Conservation (phyloP, 2,888 invertebrate genomes). For the Cecidostiba fungosa region DNA sequence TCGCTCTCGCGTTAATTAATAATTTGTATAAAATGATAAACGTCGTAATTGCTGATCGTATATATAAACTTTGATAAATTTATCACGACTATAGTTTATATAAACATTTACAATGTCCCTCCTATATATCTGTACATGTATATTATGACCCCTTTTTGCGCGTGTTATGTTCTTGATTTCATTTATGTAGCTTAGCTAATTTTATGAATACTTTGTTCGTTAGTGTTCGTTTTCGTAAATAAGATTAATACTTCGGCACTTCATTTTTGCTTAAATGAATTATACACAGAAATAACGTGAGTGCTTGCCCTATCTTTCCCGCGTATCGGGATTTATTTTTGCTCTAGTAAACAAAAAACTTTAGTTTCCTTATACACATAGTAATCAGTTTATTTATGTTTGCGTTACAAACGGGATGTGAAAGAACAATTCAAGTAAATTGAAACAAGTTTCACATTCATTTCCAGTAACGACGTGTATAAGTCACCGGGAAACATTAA, state of each 20-base stretch:
- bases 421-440: constrained; percentile 2
- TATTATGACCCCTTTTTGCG: constrained; percentile 45
- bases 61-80: constrained; percentile 42
- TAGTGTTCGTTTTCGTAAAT: constrained; percentile 11
- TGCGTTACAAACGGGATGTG: constrained; percentile 1
- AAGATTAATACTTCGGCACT: constrained; percentile 32
- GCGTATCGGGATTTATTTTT: constrained; percentile 30
- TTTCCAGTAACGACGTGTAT: not conserved
- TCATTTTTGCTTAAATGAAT: constrained; percentile 48
- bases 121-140: constrained; percentile 34
- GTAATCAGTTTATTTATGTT: constrained; percentile 5
- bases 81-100: constrained; percentile 35
- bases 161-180: constrained; percentile 26
- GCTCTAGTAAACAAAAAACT: constrained; percentile 3
- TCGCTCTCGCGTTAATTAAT: constrained; percentile 59
- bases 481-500: not conserved
- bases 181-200: constrained; percentile 48
- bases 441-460: constrained; percentile 6
- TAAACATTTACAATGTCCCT: constrained; percentile 28
- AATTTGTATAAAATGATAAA: constrained; percentile 56
- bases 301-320: constrained; percentile 18
- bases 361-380: constrained; percentile 13
- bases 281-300: constrained; percentile 41
- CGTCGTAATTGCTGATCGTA: constrained; percentile 36
- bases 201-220: constrained; percentile 17